These are phyloP conservation scores for Suillia variegata DNA, from an alignment of 2,888 invertebrate species.

Conservation along the genomic window DNA sequence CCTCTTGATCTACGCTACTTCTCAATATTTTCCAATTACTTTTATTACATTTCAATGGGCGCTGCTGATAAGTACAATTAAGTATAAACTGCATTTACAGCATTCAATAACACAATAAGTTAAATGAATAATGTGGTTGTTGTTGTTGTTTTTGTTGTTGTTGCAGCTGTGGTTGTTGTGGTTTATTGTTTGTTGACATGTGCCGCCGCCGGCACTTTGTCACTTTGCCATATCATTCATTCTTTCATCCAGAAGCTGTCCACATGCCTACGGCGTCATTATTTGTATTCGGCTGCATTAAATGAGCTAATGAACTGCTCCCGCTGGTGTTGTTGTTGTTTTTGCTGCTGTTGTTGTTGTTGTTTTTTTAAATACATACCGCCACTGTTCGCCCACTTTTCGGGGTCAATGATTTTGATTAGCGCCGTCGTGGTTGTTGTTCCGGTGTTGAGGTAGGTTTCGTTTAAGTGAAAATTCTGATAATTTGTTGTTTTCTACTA, in stretches of 20 bases:
- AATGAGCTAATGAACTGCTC: neutral
- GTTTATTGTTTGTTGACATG: neutral
- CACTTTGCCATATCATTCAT: neutral
- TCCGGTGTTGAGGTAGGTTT: neutral
- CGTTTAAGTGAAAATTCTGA: neutral
- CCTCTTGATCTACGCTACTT: too few species aligned
- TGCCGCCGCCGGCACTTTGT: neutral
- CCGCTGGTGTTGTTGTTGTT: too few species aligned
- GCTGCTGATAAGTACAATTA: too few species aligned
- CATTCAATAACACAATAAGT: too few species aligned
- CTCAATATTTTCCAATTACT: too few species aligned
- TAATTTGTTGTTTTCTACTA: too few species aligned
- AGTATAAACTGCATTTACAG: too few species aligned
- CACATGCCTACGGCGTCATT: neutral
- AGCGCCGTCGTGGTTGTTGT: neutral
- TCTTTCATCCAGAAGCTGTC: neutral
- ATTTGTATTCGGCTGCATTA: neutral
- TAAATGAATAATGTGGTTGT: neutral
- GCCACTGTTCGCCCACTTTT: neutral
- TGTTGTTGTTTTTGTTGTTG: neutral
- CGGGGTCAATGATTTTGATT: neutral
- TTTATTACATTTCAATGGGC: too few species aligned
- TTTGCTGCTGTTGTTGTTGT: neutral
- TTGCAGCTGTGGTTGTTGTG: neutral
- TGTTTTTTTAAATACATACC: too few species aligned